Base-by-base conservation (phyloP, 1,140 invertebrate species). In the Nephila pilipes region DNA sequence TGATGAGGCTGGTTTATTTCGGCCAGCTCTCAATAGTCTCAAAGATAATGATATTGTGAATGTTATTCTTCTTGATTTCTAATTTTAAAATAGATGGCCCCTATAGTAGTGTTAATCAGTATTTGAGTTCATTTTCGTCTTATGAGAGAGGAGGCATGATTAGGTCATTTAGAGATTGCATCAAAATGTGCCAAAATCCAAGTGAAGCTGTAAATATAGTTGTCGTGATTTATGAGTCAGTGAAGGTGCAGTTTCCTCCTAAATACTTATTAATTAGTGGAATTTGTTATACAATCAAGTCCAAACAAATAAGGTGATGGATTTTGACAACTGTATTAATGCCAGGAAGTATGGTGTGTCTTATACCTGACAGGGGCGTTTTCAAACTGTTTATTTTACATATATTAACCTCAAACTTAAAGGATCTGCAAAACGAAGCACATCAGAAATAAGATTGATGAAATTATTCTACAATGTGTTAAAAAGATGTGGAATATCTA, bases 361-460 rank as follows among this genome's bases (percentile, higher is more conserved):
- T 98, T 57, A 97, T 97, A 1, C 95, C 94, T 16, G 96, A 97
- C 94, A 96, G 97, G n/a, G n/a, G n/a, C n/a, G n/a, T 79, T 98
- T 98, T 95, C 2, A 80, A 38, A 96, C 96, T 55, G 95, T 97
- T 63, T 95, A 97, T 58, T 96, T 97, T 94, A 97, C 96, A n/a
- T 20, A 97, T 96, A 0, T 96, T 98, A 29, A 94, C 95, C 5
- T 96, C 97, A 36, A 97, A 65, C 96, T 97, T 63, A 63, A 94
- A 1, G 94, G 25, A 10, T 38, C 29, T n/a, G n/a, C n/a, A 92
- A 54, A 54, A 92, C 57, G 16, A 58, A 79, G 60, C 36, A 36
- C 22, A 22, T 12, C 63, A 18, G 96, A 63, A 94, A 95, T 80
- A 79, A 95, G n/a, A 85, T 93, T 89, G 46, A 96, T 65, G 96